Evolutionary conservation across 2,113 vertebrate species (phyloP).

Genomic region (Leiothrix lutea): DNA sequence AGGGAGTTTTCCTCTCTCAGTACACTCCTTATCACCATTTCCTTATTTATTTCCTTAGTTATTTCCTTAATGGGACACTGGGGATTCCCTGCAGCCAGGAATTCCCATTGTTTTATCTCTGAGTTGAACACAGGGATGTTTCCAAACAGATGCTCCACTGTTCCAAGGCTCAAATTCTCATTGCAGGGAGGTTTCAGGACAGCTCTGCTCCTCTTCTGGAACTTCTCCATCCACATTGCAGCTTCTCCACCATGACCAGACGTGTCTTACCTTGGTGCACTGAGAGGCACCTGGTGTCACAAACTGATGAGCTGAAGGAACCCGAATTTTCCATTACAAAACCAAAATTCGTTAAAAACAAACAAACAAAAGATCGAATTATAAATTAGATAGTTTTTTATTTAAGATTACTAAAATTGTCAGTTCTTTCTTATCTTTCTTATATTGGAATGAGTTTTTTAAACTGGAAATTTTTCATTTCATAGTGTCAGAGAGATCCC

Average conservation of each 20-base stretch:
- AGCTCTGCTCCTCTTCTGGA: neutral
- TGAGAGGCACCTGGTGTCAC: neutral
- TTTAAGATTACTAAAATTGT: neutral
- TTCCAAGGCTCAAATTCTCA: neutral
- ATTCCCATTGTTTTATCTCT: neutral
- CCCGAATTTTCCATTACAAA: neutral
- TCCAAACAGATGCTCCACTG: neutral
- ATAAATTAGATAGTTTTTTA: neutral
- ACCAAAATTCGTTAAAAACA: neutral
- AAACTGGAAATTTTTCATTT: neutral
- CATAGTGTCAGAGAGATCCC: neutral
- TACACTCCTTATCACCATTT: neutral
- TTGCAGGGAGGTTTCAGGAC: neutral
- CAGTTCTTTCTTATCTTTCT: neutral
- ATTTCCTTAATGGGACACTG: neutral
- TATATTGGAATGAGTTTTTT: neutral
- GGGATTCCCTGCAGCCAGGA: neutral
- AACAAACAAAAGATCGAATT: neutral
- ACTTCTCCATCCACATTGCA: neutral
- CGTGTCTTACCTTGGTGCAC: neutral
- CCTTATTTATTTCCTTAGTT: no score
- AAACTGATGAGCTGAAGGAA: neutral
- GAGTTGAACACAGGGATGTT: neutral
- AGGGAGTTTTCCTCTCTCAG: neutral
- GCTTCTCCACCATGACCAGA: neutral